Evolutionary conservation across 2,888 invertebrate genomes (phyloP).

Genomic region (Melieria omissa): DNA sequence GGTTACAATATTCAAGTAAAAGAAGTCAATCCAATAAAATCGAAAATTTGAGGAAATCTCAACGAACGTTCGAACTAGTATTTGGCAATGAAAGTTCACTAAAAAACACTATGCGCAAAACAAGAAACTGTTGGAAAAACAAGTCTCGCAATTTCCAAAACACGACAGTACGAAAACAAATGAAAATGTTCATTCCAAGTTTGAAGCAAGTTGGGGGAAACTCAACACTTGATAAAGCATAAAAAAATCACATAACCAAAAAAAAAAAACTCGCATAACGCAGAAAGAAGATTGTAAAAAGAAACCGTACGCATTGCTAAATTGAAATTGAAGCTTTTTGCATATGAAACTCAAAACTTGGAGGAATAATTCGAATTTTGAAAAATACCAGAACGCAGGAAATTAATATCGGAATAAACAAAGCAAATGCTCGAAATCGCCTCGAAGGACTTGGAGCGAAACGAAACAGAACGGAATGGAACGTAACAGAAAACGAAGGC

Average conservation of each 20-base stretch:
- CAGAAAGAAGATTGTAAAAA: no score
- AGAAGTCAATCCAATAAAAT: no score
- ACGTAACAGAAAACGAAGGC: no score
- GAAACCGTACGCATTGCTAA: no score
- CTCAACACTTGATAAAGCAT: background rate
- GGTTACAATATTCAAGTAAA: background rate
- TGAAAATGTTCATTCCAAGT: conserved; percentile 44
- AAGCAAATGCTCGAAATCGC: no score
- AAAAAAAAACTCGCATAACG: no score
- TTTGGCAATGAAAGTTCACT: background rate
- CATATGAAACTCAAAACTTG: background rate
- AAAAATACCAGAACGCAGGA: background rate
- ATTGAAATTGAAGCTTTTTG: no score
- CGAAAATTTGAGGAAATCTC: no score
- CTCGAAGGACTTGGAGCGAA: no score
- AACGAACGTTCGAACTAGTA: background rate
- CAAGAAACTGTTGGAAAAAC: background rate
- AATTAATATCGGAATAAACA: no score
- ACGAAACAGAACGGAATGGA: no score
- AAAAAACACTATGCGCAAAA: background rate
- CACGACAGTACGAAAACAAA: conserved; percentile 31
- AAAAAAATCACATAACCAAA: background rate
- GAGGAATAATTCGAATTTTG: background rate
- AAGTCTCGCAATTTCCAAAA: conserved; percentile 35
- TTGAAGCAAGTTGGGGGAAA: conserved; percentile 42